These are phyloP conservation scores for Busseola fusca DNA, from an alignment of 2,888 invertebrate genomes.

Conservation along the genomic window DNA sequence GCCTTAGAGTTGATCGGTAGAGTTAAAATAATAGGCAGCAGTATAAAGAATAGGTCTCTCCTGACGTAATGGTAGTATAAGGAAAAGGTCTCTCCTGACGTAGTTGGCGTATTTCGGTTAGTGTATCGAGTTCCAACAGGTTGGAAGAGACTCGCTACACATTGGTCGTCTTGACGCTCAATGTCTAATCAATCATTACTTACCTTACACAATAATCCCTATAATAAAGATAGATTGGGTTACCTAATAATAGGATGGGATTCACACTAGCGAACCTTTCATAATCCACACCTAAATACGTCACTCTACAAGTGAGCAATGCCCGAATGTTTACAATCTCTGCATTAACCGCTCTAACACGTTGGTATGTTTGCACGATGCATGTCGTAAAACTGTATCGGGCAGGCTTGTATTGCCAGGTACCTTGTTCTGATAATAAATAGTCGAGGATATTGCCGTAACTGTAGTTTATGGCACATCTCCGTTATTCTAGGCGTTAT, in stretches of 20 bases:
- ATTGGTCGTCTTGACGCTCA: neutral
- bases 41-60: no score
- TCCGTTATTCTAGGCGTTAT: conserved; percentile 39
- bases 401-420: conserved; percentile 32
- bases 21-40: neutral
- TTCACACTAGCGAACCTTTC: conserved; percentile 19
- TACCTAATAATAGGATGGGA: conserved; percentile 2
- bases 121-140: neutral
- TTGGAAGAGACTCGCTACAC: neutral
- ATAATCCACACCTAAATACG: conserved; percentile 32
- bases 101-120: neutral
- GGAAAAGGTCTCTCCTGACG: no score
- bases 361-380: conserved; percentile 51
- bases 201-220: neutral
- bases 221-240: neutral
- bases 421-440: conserved; percentile 53
- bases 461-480: conserved; percentile 42
- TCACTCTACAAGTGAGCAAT: conserved; percentile 26
- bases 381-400: conserved; percentile 56
- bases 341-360: conserved; percentile 39
- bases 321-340: conserved; percentile 49
- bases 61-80: no score
- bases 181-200: neutral
- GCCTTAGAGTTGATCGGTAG: neutral
- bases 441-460: conserved; percentile 32